A percentile compares a stretch with the other conserved stretches of the same genome.
Conservation (phyloP, 2,888 invertebrate species). For the Mystacides longicornis region DNA sequence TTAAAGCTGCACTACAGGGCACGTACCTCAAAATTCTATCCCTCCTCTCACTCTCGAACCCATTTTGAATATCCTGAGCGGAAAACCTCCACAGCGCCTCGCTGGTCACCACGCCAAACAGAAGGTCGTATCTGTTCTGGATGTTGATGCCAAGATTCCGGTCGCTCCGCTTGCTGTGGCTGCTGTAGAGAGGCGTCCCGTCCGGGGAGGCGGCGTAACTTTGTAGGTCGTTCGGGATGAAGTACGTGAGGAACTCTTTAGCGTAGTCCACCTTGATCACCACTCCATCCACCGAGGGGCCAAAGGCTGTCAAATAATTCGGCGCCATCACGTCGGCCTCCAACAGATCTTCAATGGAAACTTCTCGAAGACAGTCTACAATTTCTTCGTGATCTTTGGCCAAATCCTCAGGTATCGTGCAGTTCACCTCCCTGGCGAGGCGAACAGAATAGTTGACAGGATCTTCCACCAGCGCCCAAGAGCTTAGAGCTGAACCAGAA, state of each 20-base stretch:
- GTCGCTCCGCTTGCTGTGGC: slow-evolving; percentile 50
- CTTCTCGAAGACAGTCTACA: slow-evolving; percentile 75
- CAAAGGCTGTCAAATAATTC: slow-evolving; percentile 79
- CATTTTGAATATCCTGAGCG: slow-evolving; percentile 72
- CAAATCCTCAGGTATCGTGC: slow-evolving; percentile 73
- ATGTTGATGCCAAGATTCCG: slow-evolving; percentile 50
- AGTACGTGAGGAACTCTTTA: slow-evolving; percentile 67
- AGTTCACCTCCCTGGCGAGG: slow-evolving; percentile 74
- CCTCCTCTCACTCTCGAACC: slow-evolving; percentile 80
- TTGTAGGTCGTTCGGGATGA: slow-evolving; percentile 57
- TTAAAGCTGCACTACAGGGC: neutral
- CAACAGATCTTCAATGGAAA: slow-evolving; percentile 65
- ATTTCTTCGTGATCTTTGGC: slow-evolving; percentile 75
- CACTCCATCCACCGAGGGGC: slow-evolving; percentile 90
- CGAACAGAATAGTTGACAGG: slow-evolving; percentile 75
- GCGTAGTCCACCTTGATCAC: slow-evolving; percentile 85
- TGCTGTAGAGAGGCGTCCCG: slow-evolving; percentile 44
- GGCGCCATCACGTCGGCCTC: slow-evolving; percentile 71
- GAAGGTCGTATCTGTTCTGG: slow-evolving; percentile 68
- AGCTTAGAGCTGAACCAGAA: slow-evolving; percentile 81
- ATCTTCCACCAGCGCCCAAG: slow-evolving; percentile 86
- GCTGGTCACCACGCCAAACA: slow-evolving; percentile 86
- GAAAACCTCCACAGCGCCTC: slow-evolving; percentile 91
- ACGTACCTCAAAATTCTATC: slow-evolving; percentile 66
- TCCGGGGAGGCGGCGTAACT: slow-evolving; percentile 53